Evolutionary conservation across 2,113 vertebrate species (phyloP).

Genomic region (Odocoileus hemionus): DNA sequence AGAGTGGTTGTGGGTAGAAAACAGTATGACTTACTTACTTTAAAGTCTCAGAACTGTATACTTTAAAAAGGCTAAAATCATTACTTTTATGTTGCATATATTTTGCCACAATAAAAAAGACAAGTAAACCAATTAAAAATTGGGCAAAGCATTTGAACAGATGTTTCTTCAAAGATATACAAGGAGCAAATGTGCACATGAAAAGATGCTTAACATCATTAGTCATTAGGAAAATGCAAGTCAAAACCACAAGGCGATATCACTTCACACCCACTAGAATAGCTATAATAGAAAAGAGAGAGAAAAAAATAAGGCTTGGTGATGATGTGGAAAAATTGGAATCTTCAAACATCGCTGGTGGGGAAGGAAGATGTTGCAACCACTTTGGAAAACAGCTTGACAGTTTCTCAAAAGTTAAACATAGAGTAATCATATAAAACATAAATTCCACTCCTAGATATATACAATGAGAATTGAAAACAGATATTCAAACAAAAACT

Average conservation of each 20-base stretch:
- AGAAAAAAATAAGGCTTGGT: neutral
- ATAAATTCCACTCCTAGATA: neutral
- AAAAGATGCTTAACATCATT: neutral
- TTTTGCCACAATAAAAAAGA: neutral
- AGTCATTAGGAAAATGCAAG: neutral
- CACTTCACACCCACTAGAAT: neutral
- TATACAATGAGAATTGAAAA: neutral
- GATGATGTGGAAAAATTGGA: neutral
- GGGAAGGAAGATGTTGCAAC: neutral
- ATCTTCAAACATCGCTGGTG: neutral
- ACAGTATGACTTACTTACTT: neutral
- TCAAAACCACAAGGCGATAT: conserved; percentile 9
- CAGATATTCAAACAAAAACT: neutral
- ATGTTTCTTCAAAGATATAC: neutral
- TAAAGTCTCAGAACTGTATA: neutral
- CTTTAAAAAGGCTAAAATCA: neutral
- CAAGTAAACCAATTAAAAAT: neutral
- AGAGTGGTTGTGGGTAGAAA: neutral
- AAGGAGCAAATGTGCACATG: neutral
- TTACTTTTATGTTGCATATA: neutral
- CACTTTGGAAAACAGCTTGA: neutral
- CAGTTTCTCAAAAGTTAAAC: neutral
- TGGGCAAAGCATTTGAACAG: neutral
- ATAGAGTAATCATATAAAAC: neutral
- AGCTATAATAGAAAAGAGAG: neutral